Conservation (phyloP, 2,113 vertebrate genomes). For the Nycticorax nycticorax region DNA sequence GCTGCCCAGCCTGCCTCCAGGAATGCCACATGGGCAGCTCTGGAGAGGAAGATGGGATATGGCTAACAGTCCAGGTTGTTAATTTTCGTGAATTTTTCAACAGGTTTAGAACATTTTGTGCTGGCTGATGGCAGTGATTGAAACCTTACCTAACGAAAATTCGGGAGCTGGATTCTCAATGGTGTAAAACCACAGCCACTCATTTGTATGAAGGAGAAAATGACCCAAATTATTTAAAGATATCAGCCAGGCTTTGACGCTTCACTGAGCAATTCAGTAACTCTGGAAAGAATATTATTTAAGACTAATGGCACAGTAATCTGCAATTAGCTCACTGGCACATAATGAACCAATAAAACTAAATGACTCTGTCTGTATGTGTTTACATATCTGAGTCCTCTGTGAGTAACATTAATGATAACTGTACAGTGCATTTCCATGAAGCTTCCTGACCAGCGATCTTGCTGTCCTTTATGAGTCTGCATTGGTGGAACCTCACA, state of each 20-base stretch:
- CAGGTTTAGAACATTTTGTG: neutral
- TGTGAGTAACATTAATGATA: neutral
- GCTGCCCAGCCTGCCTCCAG: neutral
- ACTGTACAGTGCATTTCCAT: neutral
- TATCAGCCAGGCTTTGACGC: neutral
- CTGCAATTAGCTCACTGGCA: neutral
- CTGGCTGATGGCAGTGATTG: neutral
- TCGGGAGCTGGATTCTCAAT: neutral
- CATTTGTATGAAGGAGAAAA: neutral
- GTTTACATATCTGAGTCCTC: neutral
- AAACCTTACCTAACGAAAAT: neutral
- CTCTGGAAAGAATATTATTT: neutral
- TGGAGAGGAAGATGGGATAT: neutral
- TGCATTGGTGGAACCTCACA: neutral
- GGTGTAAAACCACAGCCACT: neutral
- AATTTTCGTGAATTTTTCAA: neutral
- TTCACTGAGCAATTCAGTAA: neutral
- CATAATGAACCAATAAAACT: neutral
- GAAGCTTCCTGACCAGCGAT: neutral
- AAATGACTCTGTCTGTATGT: neutral
- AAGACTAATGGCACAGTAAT: neutral
- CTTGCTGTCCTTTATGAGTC: neutral
- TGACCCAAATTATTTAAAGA: neutral
- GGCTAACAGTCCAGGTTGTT: neutral
- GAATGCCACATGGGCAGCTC: neutral